Evolutionary conservation across 2,113 vertebrate genomes (phyloP), one percentile per base, ranked within the genome.

Genomic region (Scopus umbretta): DNA sequence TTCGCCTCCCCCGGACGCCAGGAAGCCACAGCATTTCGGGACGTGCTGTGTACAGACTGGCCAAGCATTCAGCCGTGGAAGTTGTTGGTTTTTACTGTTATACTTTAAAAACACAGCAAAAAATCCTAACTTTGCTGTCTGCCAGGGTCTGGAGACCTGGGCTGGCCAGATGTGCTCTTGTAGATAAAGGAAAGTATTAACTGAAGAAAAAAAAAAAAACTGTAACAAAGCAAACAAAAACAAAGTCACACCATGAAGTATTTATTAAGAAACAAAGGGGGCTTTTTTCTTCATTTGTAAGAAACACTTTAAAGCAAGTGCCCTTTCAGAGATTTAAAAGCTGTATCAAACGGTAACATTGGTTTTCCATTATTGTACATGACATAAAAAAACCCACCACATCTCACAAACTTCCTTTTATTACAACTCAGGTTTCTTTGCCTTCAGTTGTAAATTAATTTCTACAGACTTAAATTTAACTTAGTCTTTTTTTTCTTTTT

Each of bases 251-350:
- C 96, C 90, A 96, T 98, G 96, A 98, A 98, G 96, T 97, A 98
- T 98, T 98, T 98, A 98, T 98, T 98, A 97, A 97, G 96, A 98
- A 98, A 97, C 95, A 97, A 98, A 96, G 94, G 80, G 58, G 34
- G 27, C 18, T 88, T 92, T 96, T 92, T 87, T 89, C 90, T 97
- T 98, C 98, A 95, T 95, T 96, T 97, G 53, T 96, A 96, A 97
- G 97, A 96, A 97, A 96, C 92, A 97, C 91, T 97, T 97, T 76
- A 96, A 93, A 93, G 59, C 94, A 97, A 97, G 92, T 96, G 93
- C 71, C 92, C 96, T 96, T 94, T 84, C 79, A 81, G 93, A 93
- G 89, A 91, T 91, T 92, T 81, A 95, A 96, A 97, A 95, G 96
- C 86, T 95, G 5, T 97, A 97, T 86, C 88, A 95, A 94, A 97